phyloP scores from a whole-genome alignment of 1,140 invertebrate genomes.

The Berghia stephanieae region DNA sequence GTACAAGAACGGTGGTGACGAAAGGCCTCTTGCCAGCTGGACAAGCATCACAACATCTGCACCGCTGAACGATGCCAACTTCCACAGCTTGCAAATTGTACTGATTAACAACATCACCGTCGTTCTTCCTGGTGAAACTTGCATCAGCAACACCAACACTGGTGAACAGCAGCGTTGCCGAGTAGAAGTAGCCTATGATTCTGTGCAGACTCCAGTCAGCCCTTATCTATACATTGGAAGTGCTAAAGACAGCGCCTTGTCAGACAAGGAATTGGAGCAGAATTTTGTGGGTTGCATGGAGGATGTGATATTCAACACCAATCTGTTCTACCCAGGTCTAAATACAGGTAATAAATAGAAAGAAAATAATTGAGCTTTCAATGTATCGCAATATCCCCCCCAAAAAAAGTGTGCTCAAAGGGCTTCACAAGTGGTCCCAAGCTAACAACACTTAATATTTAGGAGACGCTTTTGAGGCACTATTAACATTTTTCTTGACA shows the following conservation, averaged over 20 bases:
- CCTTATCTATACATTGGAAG: constrained; percentile 12
- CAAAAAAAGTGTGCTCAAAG: too few species aligned
- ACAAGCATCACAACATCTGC: background rate
- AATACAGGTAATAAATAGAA: too few species aligned
- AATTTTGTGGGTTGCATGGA: constrained; percentile 88
- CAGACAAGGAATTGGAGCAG: too few species aligned
- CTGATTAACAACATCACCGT: constrained; percentile 31
- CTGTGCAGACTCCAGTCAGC: too few species aligned
- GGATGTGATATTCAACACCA: constrained; percentile 86
- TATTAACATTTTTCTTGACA: too few species aligned
- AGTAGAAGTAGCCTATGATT: too few species aligned
- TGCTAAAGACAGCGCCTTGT: background rate
- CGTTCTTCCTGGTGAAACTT: constrained; percentile 21
- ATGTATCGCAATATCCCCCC: too few species aligned
- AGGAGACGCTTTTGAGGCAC: too few species aligned
- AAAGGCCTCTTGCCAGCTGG: background rate
- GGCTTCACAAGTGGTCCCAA: too few species aligned
- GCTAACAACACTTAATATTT: too few species aligned
- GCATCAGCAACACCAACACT: background rate
- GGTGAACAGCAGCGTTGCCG: background rate
- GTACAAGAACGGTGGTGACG: too few species aligned
- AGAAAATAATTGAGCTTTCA: too few species aligned
- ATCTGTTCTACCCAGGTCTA: constrained; percentile 73
- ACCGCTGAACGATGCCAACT: constrained; percentile 64
- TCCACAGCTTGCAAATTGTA: constrained; percentile 42